Evolutionary conservation across 2,888 invertebrate genomes (phyloP), one percentile per base, ranked within the genome.

Genomic region (Acleris cristana): DNA sequence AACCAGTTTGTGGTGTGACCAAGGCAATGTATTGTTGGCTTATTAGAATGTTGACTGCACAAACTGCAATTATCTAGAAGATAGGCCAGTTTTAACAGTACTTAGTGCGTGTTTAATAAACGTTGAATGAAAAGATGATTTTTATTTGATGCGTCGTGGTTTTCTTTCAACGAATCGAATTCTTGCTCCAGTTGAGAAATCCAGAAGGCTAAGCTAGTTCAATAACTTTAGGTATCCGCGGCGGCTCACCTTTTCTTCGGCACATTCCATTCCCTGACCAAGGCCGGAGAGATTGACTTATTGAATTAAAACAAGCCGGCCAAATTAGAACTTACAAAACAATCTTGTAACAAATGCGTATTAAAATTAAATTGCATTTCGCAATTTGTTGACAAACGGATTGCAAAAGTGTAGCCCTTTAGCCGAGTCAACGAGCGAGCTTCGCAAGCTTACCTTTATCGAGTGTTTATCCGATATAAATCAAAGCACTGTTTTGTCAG

Each of bases 351-450:
- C 73, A 76, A 76, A 78, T 73, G 71, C 73, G 71, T 64, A 64
- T 59, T 53, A 70, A 70, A 72, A 71, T 69, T 65, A 72, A 73
- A 73, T 72, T 73, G 59, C 63, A 74, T 87, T 87, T 79, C 86
- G 81, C 84, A 85, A 77, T 73, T 83, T 81, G 84, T 87, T 88
- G 86, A 86, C 88, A 89, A 89, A 89, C 84, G 81, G 85, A 86
- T 89, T 84, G 87, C 88, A 84, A 87, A 86, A 85, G 79, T 80
- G 75, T 79, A 82, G 85, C 85, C 87, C 84, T 82, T 83, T 83
- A 71, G 55, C 79, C 82, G 81, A 80, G 81, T 84, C 77, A 79
- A 80, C 78, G 76, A 75, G 76, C 76, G 72, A 71, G 84, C 72
- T 76, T 82, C 60, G 59, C 82, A 79, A 76, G 71, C 88, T 89